Evolutionary conservation across 2,797 vertebrate genomes (phyloP), one percentile per base, ranked within the genome.

Genomic region (Iguana delicatissima): DNA sequence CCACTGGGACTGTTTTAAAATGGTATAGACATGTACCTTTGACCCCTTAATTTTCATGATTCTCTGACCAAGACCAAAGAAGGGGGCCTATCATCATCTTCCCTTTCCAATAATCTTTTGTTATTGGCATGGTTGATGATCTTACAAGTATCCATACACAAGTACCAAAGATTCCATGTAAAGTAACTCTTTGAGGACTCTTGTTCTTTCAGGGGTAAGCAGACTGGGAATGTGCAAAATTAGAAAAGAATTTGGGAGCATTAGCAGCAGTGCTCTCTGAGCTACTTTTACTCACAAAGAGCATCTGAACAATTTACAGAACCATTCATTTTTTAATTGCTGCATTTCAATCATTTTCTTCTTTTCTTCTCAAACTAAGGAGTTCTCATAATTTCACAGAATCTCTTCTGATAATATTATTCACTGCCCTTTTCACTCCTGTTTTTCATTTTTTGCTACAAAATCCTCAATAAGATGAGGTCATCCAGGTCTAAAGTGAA

Each of bases 361-460:
- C 55, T 82, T 35, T 38, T 50, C 26, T 46, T 85, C 32, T 46
- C 74, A 73, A 20, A 77, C 16, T n/a, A 76, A 92, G 46, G 1
- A 86, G 14, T 0, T 6, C 13, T 89, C 57, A 24, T 1, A 13
- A 32, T 13, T 80, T 90, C 16, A 1, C 52, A 42, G 42, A 67
- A 2, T 77, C 82, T 46, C 29, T 85, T 22, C 62, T 35, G 62
- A 0, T 29, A n/a, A 14, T 5, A 4, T 57, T 91, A 86, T 14
- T 6, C 35, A 69, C 2, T 2, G 80, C 57, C 18, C 1, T 64
- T 80, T 16, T 0, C 9, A n/a, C 12, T 26, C 3, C 0, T 0
- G 67, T 87, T 52, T 32, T 32, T 0, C 18, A 84, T 1, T 0
- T 76, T 76, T 42, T 89, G 55, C 57, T n/a, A 38, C 52, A 13